These are phyloP conservation scores for Fistularia tabacaria DNA, from an alignment of 2,797 vertebrate species.

Conservation along the genomic window DNA sequence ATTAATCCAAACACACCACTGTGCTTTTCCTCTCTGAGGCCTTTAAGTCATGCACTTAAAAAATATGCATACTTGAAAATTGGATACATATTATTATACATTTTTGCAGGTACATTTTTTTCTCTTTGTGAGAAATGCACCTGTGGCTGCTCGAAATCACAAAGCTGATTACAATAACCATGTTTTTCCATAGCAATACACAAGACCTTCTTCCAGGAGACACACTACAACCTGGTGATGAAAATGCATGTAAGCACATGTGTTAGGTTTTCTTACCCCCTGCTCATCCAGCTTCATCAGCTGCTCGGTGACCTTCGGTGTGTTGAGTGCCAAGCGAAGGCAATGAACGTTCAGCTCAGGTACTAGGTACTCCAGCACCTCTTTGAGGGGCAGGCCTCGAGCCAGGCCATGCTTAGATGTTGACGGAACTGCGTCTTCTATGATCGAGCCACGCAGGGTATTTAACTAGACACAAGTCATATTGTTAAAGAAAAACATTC, in stretches of 20 bases:
- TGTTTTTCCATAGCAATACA: not conserved
- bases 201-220: too few relatives aligned
- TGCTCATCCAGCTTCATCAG: constrained; percentile 99
- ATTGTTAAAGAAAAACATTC: not conserved
- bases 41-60: too few relatives aligned
- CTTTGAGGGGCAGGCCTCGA: constrained; percentile 92
- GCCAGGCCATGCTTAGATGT: constrained; percentile 94
- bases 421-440: constrained; percentile 94
- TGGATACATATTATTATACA: too few relatives aligned
- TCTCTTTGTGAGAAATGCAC: too few relatives aligned
- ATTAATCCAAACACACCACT: too few relatives aligned
- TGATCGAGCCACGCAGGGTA: constrained; percentile 89
- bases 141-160: too few relatives aligned
- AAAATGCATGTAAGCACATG: not conserved
- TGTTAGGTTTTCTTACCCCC: constrained; percentile 78
- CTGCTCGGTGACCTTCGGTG: constrained; percentile 96
- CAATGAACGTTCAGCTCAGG: constrained; percentile 94
- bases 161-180: too few relatives aligned
- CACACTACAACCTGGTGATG: not conserved
- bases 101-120: too few relatives aligned
- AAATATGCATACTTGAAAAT: too few relatives aligned
- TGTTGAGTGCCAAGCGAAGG: constrained; percentile 93
- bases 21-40: too few relatives aligned
- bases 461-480: constrained; percentile 77
- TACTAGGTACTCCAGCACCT: constrained; percentile 92